phyloP scores from a whole-genome alignment of 2,888 invertebrate genomes.

The Apamea monoglypha region DNA sequence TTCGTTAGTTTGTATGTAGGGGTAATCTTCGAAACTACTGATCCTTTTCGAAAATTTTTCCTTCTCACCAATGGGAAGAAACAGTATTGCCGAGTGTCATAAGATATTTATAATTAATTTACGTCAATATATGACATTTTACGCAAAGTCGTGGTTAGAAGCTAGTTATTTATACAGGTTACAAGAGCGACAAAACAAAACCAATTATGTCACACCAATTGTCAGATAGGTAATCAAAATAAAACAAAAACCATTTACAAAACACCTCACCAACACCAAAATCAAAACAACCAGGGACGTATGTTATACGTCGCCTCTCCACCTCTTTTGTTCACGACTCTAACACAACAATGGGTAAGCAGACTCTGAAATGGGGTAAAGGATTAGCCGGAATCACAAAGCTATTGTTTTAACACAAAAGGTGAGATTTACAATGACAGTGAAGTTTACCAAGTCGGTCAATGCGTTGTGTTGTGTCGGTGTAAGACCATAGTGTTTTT shows the following conservation, averaged over 20 bases:
- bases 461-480: slow-evolving; percentile 46
- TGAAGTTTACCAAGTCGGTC: slow-evolving; percentile 65
- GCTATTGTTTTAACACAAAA: slow-evolving; percentile 65
- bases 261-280: slow-evolving; percentile 16
- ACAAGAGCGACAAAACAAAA: slow-evolving; percentile 1
- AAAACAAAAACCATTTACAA: slow-evolving; percentile 24
- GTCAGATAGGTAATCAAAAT: slow-evolving; percentile 1
- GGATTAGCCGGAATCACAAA: slow-evolving; percentile 62
- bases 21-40: too few species aligned
- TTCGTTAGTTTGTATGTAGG: too few species aligned
- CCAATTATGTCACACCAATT: slow-evolving; percentile 7
- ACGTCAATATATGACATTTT: too few species aligned
- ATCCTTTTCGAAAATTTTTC: too few species aligned
- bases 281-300: slow-evolving; percentile 38
- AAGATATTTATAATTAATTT: too few species aligned
- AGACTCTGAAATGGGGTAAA: slow-evolving; percentile 61
- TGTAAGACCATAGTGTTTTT: slow-evolving; percentile 52
- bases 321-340: slow-evolving; percentile 55
- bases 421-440: slow-evolving; percentile 64
- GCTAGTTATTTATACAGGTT: too few species aligned
- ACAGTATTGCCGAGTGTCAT: too few species aligned
- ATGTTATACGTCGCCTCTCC: slow-evolving; percentile 33
- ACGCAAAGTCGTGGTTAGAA: too few species aligned
- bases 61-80: too few species aligned
- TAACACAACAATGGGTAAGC: slow-evolving; percentile 61